Conservation (phyloP, 2,888 invertebrate species). For the Lasioglossum malachurum region DNA sequence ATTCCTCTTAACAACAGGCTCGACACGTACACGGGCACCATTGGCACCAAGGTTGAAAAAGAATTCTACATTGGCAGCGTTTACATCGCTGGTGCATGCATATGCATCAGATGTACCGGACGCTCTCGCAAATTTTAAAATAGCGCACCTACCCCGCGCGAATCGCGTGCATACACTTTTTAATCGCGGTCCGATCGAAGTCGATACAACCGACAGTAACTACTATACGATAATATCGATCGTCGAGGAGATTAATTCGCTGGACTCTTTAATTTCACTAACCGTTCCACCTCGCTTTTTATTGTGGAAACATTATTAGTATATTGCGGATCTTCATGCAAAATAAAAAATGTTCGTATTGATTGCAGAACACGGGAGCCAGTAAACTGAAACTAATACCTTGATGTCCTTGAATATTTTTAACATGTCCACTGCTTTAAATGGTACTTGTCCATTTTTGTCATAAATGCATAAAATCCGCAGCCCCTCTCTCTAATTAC, state of each 20-base stretch:
- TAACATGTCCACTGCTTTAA: too few relatives aligned
- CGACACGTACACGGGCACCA: conserved; percentile 57
- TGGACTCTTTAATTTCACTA: neutral
- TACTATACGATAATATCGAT: neutral
- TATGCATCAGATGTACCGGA: conserved; percentile 61
- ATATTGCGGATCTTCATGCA: too few relatives aligned
- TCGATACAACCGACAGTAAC: neutral
- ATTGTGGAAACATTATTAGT: neutral
- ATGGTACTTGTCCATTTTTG: too few relatives aligned
- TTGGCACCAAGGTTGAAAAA: conserved; percentile 59
- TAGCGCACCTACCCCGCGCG: conserved; percentile 20
- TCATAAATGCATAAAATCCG: too few relatives aligned
- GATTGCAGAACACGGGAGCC: too few relatives aligned
- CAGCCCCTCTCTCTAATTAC: neutral
- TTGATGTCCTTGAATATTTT: too few relatives aligned
- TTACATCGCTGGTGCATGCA: conserved; percentile 60
- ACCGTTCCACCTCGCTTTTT: too few relatives aligned
- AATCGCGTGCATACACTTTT: neutral
- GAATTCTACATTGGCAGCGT: conserved; percentile 55
- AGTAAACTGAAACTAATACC: too few relatives aligned
- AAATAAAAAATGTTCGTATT: too few relatives aligned
- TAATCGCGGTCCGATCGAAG: conserved; percentile 7
- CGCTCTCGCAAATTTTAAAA: conserved; percentile 57
- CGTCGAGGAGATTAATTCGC: neutral
- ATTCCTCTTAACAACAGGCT: conserved; percentile 50